These are phyloP conservation scores for Zapornia atra DNA, from an alignment of 2,113 vertebrate genomes.

Conservation along the genomic window DNA sequence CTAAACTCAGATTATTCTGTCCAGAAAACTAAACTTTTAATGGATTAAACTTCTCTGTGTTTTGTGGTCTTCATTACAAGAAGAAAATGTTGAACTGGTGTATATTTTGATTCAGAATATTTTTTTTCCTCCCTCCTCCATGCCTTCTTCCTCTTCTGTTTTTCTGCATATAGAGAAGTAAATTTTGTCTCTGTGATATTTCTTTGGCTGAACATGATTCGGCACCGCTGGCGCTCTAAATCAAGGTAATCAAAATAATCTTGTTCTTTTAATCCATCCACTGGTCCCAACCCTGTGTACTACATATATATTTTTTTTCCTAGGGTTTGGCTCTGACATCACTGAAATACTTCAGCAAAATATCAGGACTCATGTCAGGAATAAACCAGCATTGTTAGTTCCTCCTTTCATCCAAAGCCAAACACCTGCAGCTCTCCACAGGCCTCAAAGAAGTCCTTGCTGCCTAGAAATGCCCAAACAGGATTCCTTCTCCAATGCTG, in stretches of 20 bases:
- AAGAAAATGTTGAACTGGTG: background rate
- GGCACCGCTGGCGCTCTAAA: background rate
- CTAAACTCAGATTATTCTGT: slow-evolving; percentile 17
- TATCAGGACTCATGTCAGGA: background rate
- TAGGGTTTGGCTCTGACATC: slow-evolving; percentile 38
- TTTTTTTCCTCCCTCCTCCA: background rate
- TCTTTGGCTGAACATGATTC: slow-evolving; percentile 64
- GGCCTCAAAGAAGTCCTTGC: background rate
- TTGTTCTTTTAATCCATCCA: slow-evolving; percentile 35
- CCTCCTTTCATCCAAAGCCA: slow-evolving; percentile 44
- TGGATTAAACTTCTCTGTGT: slow-evolving; percentile 59
- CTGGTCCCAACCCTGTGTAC: background rate
- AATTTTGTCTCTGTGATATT: slow-evolving; percentile 46
- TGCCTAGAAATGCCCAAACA: background rate
- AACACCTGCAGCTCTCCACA: slow-evolving; percentile 25
- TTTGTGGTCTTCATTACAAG: slow-evolving; percentile 7
- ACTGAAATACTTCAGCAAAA: slow-evolving; percentile 37
- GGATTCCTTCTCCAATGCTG: background rate
- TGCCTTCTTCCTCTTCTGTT: background rate
- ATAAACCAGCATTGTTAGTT: slow-evolving; percentile 38
- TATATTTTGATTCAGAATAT: slow-evolving; percentile 3
- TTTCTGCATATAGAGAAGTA: background rate
- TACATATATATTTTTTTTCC: background rate
- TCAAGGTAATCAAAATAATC: slow-evolving; percentile 59
- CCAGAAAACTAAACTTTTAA: slow-evolving; percentile 29